Evolutionary conservation across 1,140 invertebrate genomes (phyloP).

Genomic region (Trachymyrmex septentrionalis): DNA sequence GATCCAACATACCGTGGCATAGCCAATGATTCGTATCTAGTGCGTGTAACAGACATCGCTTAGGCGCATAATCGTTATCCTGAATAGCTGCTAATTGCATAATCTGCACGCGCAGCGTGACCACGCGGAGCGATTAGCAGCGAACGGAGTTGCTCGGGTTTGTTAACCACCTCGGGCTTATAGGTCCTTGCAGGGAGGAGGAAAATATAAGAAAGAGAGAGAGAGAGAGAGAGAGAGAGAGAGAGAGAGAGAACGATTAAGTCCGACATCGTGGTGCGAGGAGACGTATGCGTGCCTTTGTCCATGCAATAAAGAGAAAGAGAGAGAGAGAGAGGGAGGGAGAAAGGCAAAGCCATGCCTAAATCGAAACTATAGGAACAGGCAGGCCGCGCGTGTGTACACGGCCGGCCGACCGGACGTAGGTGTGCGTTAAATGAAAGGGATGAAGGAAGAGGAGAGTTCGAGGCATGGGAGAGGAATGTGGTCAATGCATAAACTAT

Average conservation of each 20-base stretch:
- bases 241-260: constrained; percentile 23
- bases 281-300: constrained; percentile 42
- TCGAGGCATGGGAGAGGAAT: constrained; percentile 85
- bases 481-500: constrained; percentile 86
- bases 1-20: not conserved
- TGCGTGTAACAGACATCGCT: constrained; percentile 35
- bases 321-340: not conserved
- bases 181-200: not conserved
- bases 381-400: constrained; percentile 42
- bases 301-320: constrained; percentile 39
- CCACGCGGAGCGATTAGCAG: constrained; percentile 50
- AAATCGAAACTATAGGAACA: constrained; percentile 74
- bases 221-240: not conserved
- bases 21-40: not conserved
- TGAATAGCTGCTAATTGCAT: constrained; percentile 64
- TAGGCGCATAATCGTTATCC: constrained; percentile 54
- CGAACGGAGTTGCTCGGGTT: constrained; percentile 29
- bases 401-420: constrained; percentile 62
- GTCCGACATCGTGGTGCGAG: not conserved
- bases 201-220: not conserved
- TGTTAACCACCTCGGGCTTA: constrained; percentile 30
- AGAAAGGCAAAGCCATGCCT: not conserved
- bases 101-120: constrained; percentile 65
- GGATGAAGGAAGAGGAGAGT: constrained; percentile 80
- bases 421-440: constrained; percentile 82